phyloP scores from a whole-genome alignment of 2,797 vertebrate genomes.

The Chloroceryle amazona region DNA sequence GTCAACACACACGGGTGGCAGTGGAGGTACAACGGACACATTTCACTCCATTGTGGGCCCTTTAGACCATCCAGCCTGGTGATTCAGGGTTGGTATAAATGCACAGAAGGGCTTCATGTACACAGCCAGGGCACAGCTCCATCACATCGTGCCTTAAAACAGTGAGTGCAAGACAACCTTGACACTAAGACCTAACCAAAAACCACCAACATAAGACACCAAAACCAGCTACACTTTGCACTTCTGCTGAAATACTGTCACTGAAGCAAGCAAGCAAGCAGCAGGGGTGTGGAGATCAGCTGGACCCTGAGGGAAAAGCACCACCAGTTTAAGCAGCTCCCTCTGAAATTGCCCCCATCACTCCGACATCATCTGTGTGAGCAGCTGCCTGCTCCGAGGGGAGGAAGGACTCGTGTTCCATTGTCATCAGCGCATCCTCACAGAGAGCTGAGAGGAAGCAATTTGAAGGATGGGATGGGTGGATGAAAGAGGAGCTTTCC shows the following conservation, averaged over 20 bases:
- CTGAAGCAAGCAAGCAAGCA: neutral
- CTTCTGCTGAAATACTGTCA: neutral
- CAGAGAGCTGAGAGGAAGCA: neutral
- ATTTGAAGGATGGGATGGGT: neutral
- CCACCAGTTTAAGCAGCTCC: no score
- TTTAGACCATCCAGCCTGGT: neutral
- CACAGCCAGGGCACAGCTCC: accelerated
- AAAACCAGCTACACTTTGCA: neutral
- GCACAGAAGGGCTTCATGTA: neutral
- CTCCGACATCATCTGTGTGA: no score
- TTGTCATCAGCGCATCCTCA: neutral
- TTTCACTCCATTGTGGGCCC: neutral
- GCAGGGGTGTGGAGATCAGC: neutral
- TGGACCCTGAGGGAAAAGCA: neutral
- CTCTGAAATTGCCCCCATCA: no score
- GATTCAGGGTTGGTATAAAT: neutral
- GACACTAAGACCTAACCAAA: neutral
- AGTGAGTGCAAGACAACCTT: neutral
- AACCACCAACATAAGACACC: neutral
- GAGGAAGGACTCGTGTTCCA: neutral
- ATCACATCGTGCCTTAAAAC: neutral
- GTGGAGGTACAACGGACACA: accelerated
- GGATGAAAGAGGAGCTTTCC: no score
- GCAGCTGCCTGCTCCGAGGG: no score
- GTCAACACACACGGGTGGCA: accelerated